These are phyloP conservation scores for Tetramorium bicarinatum DNA, from an alignment of 2,888 invertebrate genomes.

Conservation along the genomic window DNA sequence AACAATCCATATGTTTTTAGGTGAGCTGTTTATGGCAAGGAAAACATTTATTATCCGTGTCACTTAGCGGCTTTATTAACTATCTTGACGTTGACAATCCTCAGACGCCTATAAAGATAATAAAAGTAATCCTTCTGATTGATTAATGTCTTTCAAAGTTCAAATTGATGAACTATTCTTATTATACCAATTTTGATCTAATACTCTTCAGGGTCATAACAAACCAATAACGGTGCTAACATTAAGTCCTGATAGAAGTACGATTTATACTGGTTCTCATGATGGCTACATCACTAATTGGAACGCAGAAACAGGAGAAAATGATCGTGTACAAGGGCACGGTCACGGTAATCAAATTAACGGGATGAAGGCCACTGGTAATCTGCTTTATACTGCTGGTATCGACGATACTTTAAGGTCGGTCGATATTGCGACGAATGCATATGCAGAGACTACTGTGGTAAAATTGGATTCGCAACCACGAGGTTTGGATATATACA, in stretches of 20 bases:
- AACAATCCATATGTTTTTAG: constrained; percentile 84
- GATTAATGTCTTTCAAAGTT: background rate
- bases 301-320: constrained; percentile 94
- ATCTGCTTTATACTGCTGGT: constrained; percentile 93
- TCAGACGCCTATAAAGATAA: constrained; percentile 91
- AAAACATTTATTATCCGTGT: constrained; percentile 94
- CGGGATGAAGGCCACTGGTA: constrained; percentile 92
- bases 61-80: constrained; percentile 97
- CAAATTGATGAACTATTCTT: background rate
- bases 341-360: constrained; percentile 99
- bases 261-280: constrained; percentile 96
- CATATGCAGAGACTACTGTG: constrained; percentile 89
- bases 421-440: constrained; percentile 86
- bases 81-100: constrained; percentile 96
- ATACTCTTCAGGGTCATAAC: constrained; percentile 93
- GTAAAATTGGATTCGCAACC: constrained; percentile 96
- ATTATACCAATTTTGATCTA: background rate
- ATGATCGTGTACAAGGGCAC: constrained; percentile 92
- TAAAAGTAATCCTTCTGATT: constrained; percentile 88
- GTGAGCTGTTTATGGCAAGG: constrained; percentile 99
- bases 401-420: constrained; percentile 96
- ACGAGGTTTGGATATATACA: constrained; percentile 92
- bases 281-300: constrained; percentile 96
- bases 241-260: constrained; percentile 91
- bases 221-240: constrained; percentile 98